Percentiles rank a stretch among this genome's conserved stretches.
phyloP scores from a whole-genome alignment of 2,888 invertebrate genomes.

The Minunthozetes semirufus region DNA sequence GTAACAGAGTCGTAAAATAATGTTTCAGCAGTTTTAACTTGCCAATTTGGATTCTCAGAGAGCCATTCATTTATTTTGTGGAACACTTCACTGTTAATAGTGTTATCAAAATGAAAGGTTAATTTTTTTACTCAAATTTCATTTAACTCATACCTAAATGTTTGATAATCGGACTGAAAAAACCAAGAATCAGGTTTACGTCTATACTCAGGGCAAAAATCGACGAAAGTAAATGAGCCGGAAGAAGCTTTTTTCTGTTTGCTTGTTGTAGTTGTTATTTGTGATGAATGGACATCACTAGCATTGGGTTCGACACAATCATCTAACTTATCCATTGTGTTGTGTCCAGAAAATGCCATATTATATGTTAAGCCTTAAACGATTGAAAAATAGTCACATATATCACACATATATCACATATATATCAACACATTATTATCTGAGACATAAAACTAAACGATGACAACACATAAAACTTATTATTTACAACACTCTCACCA shows the following conservation, averaged over 20 bases:
- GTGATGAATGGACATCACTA: background rate
- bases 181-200: constrained; percentile 28
- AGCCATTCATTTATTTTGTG: constrained; percentile 36
- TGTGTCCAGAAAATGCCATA: background rate
- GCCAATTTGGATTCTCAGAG: constrained; percentile 33
- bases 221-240: constrained; percentile 26
- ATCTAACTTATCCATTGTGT: background rate
- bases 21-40: constrained; percentile 35
- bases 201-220: constrained; percentile 34
- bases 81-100: constrained; percentile 29
- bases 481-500: background rate
- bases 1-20: constrained; percentile 32
- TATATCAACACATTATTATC: background rate
- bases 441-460: background rate
- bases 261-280: background rate
- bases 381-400: background rate
- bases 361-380: background rate
- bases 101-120: background rate
- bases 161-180: constrained; percentile 20
- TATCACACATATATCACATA: too few species aligned
- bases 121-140: background rate
- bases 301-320: background rate
- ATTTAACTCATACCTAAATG: constrained; percentile 20
- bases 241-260: background rate
- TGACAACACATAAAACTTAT: background rate